Base-by-base conservation (phyloP, 2,888 invertebrate genomes). In the Antheraea assamensis region DNA sequence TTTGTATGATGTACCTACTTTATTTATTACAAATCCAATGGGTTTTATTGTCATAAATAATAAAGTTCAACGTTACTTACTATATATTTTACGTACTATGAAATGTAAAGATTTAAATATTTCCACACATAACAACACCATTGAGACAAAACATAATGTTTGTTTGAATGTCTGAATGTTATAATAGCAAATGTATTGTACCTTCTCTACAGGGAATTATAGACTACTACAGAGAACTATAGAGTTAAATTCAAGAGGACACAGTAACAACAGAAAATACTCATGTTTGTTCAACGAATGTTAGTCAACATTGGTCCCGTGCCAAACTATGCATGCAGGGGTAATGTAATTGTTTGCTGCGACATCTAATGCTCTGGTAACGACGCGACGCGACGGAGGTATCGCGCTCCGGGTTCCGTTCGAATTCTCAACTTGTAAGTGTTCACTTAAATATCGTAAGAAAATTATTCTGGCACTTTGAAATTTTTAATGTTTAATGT, bases 281-380 rank as follows among this genome's bases (percentile, higher is more conserved):
- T 87, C 83, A 81, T 82, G 83, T 83, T 84, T 87, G 85, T 87
- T 87, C 84, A 87, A 89, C 88, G 90, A 89, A 85, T 87, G 81
- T 85, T 84, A 84, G 85, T 85, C 83, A 81, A 83, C 83, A 84
- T 90, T 93, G 92, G 92, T 91, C 76, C 82, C 76, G 87, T 87
- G 93, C 93, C 93, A 93, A 93, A 90, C 87, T 88, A 87, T 87
- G 88, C 88, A 86, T 87, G 88, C 83, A 80, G 82, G 83, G 84
- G 85, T 85, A 86, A 86, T 89, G 88, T 91, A 90, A 92, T 92
- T 91, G 91, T 92, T 91, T 90, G 82, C 81, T 78, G 77, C 78
- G 78, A 82, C 82, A 80, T 85, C 87, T 89, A 90, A 91, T 91
- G 89, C 85, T 83, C 87, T 82, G 78, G 82, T 88, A 88, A 89